Evolutionary conservation across 2,888 invertebrate species (phyloP).

Genomic region (Cryptocheilus praepositus): DNA sequence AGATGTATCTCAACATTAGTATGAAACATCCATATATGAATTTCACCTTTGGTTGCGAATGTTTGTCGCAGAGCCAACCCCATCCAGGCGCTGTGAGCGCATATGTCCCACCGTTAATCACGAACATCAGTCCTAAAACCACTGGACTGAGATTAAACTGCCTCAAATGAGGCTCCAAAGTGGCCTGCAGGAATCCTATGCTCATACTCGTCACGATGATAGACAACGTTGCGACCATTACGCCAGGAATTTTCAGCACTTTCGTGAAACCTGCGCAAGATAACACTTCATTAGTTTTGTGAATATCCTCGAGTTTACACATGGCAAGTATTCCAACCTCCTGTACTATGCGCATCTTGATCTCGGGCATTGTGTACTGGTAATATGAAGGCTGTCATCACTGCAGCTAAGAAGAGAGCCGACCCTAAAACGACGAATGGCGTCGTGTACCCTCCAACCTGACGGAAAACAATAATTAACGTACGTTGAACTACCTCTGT

Average conservation of each 20-base stretch:
- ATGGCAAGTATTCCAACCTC: conserved; percentile 28
- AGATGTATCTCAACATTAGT: neutral
- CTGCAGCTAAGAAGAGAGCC: conserved; percentile 84
- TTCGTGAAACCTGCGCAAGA: conserved; percentile 79
- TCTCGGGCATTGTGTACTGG: conserved; percentile 81
- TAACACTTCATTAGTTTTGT: neutral
- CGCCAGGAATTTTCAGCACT: conserved; percentile 84
- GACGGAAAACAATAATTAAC: conserved; percentile 20
- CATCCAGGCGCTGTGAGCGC: conserved; percentile 86
- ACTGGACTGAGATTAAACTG: conserved; percentile 83
- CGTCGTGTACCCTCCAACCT: conserved; percentile 85
- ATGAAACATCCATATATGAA: neutral
- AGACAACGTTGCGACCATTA: conserved; percentile 82
- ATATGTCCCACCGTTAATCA: conserved; percentile 89
- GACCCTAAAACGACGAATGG: conserved; percentile 89
- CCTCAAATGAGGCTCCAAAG: conserved; percentile 90
- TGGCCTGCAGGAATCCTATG: conserved; percentile 92
- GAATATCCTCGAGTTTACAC: neutral
- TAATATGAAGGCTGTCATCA: conserved; percentile 84
- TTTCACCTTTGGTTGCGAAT: conserved; percentile 79
- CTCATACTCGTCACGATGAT: conserved; percentile 88
- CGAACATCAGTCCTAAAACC: conserved; percentile 86
- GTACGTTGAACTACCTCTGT: too few relatives aligned
- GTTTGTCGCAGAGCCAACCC: conserved; percentile 88
- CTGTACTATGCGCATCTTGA: conserved; percentile 75